Percentiles rank a stretch among this genome's conserved stretches.
Evolutionary conservation across 2,888 invertebrate species (phyloP).

Genomic region (Pseudolycoriella hygida): DNA sequence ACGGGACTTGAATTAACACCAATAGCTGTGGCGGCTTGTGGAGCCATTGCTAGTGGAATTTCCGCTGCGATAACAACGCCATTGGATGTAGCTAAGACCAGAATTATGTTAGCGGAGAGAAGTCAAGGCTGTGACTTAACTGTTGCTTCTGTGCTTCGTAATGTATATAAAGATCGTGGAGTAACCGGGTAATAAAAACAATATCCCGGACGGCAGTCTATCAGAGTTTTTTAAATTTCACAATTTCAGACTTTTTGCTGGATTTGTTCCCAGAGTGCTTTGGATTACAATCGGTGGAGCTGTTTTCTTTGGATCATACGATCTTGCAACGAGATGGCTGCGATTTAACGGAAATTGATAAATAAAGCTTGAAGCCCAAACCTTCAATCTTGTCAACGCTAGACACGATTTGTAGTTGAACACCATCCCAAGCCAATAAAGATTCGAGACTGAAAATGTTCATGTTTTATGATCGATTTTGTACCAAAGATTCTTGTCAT

Average conservation of each 20-base stretch:
- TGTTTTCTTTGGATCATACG: slow-evolving; percentile 91
- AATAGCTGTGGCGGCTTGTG: slow-evolving; percentile 66
- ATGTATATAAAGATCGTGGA: slow-evolving; percentile 50
- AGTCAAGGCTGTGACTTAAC: slow-evolving; percentile 11
- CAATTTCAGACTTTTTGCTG: slow-evolving; percentile 74
- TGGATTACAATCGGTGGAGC: slow-evolving; percentile 89
- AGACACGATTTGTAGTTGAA: too few relatives aligned
- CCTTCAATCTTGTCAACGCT: too few relatives aligned
- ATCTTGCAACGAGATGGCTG: slow-evolving; percentile 27
- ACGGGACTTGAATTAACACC: slow-evolving; percentile 29
- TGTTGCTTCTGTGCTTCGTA: background rate
- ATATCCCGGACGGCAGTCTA: background rate
- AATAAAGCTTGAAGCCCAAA: too few relatives aligned
- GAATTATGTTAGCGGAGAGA: slow-evolving; percentile 77
- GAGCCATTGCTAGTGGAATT: slow-evolving; percentile 71
- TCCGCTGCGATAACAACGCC: slow-evolving; percentile 87
- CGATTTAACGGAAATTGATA: too few relatives aligned
- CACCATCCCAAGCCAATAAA: too few relatives aligned
- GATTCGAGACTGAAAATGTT: too few relatives aligned
- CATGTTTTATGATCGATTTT: too few relatives aligned
- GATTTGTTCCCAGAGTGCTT: slow-evolving; percentile 62
- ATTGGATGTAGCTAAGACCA: slow-evolving; percentile 89
- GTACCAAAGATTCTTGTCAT: too few relatives aligned
- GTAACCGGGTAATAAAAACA: slow-evolving; percentile 38
- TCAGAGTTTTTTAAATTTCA: too few relatives aligned